phyloP scores from a whole-genome alignment of 2,113 vertebrate species.

The Nipponia nippon region DNA sequence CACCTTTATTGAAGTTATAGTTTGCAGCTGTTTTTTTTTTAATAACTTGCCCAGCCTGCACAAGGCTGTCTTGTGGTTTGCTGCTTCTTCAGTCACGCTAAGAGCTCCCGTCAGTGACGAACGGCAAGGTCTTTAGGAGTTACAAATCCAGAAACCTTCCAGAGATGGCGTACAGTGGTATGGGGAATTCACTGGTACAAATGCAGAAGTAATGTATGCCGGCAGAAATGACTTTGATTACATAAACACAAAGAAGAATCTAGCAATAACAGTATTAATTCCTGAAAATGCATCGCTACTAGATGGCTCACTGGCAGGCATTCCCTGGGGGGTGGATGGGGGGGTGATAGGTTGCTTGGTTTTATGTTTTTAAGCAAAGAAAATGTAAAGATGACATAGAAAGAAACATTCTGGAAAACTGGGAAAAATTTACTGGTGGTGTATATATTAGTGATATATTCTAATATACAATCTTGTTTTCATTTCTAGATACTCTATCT shows the following conservation, averaged over 20 bases:
- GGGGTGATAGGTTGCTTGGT: neutral
- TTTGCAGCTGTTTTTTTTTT: neutral
- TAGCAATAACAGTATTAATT: neutral
- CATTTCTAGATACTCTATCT: neutral
- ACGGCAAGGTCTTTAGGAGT: neutral
- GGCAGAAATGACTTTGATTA: neutral
- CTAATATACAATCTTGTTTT: neutral
- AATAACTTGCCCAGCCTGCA: neutral
- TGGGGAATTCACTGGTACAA: neutral
- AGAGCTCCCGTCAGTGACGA: neutral
- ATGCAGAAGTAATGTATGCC: neutral
- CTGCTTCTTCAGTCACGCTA: neutral
- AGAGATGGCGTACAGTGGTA: neutral
- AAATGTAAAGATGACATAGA: neutral
- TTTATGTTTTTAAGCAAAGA: neutral
- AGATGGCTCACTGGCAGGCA: rapidly evolving
- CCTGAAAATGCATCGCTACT: neutral
- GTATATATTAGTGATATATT: neutral
- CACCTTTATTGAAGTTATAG: neutral
- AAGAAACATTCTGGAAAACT: neutral
- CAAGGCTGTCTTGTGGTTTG: neutral
- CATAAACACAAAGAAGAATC: neutral
- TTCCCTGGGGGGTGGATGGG: neutral
- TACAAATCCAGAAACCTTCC: neutral
- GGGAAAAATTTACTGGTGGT: neutral